Evolutionary conservation across 2,797 vertebrate species (phyloP), one percentile per base, ranked within the genome.

Genomic region (Dicrostonyx torquatus): DNA sequence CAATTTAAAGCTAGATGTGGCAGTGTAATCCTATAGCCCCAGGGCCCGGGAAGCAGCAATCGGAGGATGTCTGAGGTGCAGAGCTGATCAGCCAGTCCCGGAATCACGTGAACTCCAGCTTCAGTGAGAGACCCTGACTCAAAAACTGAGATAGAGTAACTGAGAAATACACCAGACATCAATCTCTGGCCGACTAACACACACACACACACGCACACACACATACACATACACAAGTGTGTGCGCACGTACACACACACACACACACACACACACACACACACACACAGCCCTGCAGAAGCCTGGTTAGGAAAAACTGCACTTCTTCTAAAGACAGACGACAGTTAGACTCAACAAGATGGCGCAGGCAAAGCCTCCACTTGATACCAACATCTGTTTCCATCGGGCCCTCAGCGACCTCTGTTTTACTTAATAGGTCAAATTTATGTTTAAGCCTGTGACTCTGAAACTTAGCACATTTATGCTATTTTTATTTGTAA

Each of bases 381-480:
- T 90, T 50, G 72, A 92, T 68, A 73, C 66, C 70, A 93, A 70
- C 34, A 77, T 34, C 15, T 91, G 29, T 85, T 92, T 53, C 20
- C 76, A 85, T 50, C 29, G 34, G 55, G 20, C 78, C 37, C 20
- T 88, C 79, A 87, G 62, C 87, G 77, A 68, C 13, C 26, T 93
- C 43, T 9, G 72, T 29, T 92, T 80, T 60, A 91, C 24, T 72
- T 87, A 43, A 87, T 82, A 84, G 15, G 7, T 87, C 15, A 73
- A 37, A 89, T 95, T 95, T 31, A 64, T 87, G 50, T 12, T 94
- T 48, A 86, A 94, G 84, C 50, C 66, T 53, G 40, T 34, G 37
- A 78, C 29, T 64, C 40, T 88, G 78, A 94, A 96, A 91, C 87
- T 78, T 45, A 77, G 37, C 68, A 87, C 3, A 55, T 37, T 89